A percentile compares a stretch with the other conserved stretches of the same genome.
Evolutionary conservation across 53 echinoderm and acorn worm genomes (phyloP).

Genomic region (Apostichopus leukothele): DNA sequence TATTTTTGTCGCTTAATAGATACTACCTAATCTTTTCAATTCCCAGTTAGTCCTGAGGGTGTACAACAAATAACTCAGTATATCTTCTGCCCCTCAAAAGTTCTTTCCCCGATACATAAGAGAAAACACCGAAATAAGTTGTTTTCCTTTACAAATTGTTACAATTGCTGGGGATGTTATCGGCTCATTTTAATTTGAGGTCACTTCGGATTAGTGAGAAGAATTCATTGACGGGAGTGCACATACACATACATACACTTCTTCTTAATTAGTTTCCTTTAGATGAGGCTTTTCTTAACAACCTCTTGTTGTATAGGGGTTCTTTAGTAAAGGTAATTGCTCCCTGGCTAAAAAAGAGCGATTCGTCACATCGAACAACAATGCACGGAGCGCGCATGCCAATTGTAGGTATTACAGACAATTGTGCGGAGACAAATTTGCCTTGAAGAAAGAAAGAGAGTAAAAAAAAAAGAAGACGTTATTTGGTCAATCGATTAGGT

Average conservation of each 20-base stretch:
- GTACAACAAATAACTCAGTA: background rate
- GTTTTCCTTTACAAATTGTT: conserved; percentile 30
- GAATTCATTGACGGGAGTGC: conserved; percentile 13
- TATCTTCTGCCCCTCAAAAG: background rate
- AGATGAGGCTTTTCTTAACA: background rate
- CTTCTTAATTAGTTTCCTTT: conserved; percentile 19
- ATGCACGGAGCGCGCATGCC: conserved; percentile 8
- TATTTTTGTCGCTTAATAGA: no score
- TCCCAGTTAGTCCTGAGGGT: background rate
- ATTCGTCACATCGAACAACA: background rate
- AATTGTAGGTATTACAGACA: conserved; percentile 18
- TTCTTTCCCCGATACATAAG: background rate
- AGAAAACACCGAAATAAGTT: conserved; percentile 12
- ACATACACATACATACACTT: conserved; percentile 6
- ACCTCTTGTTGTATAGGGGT: background rate
- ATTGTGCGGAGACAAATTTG: conserved; percentile 26
- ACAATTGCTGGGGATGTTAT: background rate
- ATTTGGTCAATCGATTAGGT: conserved; percentile 22
- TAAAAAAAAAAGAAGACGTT: background rate
- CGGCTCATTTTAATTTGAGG: conserved; percentile 40
- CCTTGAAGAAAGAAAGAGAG: conserved; percentile 22
- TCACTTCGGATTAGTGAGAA: background rate
- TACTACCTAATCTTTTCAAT: background rate
- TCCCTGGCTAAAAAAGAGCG: background rate
- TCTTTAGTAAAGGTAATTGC: background rate